A percentile compares a stretch with the other conserved stretches of the same genome.
These are phyloP conservation scores for Aegithalos caudatus DNA, from an alignment of 2,113 vertebrate species.

Conservation along the genomic window DNA sequence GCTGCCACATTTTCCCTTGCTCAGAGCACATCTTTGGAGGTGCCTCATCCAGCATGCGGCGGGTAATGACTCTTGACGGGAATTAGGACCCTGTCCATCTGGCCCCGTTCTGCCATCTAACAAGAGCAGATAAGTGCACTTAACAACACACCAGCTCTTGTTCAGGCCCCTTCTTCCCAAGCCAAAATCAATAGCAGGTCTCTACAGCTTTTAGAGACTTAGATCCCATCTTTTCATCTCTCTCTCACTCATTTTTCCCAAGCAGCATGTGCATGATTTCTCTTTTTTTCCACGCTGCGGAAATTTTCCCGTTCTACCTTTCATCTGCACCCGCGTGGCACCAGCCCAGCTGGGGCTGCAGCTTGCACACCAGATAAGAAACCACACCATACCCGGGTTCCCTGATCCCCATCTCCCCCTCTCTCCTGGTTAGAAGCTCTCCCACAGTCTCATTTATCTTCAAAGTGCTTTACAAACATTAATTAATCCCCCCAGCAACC, in stretches of 20 bases:
- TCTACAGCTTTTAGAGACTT: constrained; percentile 54
- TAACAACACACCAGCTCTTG: neutral
- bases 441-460: neutral
- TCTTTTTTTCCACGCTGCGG: neutral
- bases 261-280: neutral
- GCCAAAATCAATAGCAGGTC: constrained; percentile 35
- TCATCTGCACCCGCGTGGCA: neutral
- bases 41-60: neutral
- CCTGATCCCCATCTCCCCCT: neutral
- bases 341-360: neutral
- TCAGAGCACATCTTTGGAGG: neutral
- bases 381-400: neutral
- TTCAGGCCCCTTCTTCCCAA: constrained; percentile 31
- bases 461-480: constrained; percentile 53
- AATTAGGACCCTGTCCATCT: neutral
- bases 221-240: constrained; percentile 45
- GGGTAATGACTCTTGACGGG: neutral
- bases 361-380: constrained; percentile 3
- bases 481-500: constrained; percentile 20
- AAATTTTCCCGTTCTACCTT: neutral
- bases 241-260: neutral
- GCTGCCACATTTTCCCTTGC: neutral
- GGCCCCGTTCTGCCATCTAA: neutral
- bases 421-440: neutral
- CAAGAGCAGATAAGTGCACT: constrained; percentile 1